phyloP scores from a whole-genome alignment of 2,888 invertebrate species.

The Pristionchus entomophagus region DNA sequence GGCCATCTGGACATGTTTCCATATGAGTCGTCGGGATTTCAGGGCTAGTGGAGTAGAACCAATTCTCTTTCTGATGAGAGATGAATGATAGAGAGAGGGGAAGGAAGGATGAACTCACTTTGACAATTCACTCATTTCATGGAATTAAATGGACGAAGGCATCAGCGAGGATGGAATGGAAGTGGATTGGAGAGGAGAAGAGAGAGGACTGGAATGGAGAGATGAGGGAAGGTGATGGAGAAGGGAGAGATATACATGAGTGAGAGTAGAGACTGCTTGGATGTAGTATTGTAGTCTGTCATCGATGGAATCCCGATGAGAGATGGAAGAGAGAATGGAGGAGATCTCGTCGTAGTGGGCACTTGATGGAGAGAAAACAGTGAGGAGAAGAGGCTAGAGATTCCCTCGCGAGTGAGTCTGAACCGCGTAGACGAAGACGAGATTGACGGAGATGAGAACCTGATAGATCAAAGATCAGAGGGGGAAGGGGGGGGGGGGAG shows the following conservation, averaged over 20 bases:
- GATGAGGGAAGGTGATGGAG: background rate
- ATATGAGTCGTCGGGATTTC: conserved; percentile 50
- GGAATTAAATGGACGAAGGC: conserved; percentile 70
- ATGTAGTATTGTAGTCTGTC: conserved; percentile 58
- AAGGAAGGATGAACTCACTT: background rate
- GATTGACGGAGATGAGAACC: conserved; percentile 56
- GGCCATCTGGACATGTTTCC: conserved; percentile 62
- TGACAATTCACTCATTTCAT: conserved; percentile 65
- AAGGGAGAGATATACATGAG: background rate
- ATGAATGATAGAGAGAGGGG: background rate
- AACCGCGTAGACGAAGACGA: conserved; percentile 59
- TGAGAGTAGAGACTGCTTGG: conserved; percentile 21
- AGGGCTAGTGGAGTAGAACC: conserved; percentile 36
- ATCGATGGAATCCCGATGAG: conserved; percentile 60
- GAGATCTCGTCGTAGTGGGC: background rate
- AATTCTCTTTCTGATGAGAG: conserved; percentile 31
- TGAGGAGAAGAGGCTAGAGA: conserved; percentile 52
- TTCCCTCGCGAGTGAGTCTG: conserved; percentile 60
- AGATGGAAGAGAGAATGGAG: conserved; percentile 48
- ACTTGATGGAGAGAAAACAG: background rate
- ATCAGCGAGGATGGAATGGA: conserved; percentile 64
- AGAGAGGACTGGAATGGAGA: background rate
- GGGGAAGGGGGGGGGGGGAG: background rate
- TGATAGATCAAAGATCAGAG: background rate
- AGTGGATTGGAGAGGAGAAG: background rate